phyloP scores from a whole-genome alignment of 1,140 invertebrate genomes.

The Chrysopa pallens region DNA sequence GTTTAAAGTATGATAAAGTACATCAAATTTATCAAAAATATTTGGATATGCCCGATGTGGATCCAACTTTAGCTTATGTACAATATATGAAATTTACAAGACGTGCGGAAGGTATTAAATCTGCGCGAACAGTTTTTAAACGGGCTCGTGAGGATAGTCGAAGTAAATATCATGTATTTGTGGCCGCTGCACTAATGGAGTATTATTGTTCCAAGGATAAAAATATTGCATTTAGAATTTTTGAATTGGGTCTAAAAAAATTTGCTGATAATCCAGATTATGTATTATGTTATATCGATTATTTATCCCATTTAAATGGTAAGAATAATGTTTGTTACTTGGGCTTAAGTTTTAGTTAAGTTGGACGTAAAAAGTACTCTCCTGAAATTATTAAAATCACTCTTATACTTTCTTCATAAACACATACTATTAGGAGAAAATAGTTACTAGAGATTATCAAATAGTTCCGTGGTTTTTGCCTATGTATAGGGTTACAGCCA shows the following conservation, averaged over 20 bases:
- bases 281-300: slow-evolving; percentile 90
- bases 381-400: too few species aligned
- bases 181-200: slow-evolving; percentile 95
- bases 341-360: too few species aligned
- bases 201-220: slow-evolving; percentile 99
- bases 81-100: slow-evolving; percentile 99
- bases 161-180: slow-evolving; percentile 83
- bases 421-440: too few species aligned
- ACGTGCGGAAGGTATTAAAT: slow-evolving; percentile 93
- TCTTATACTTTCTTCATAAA: too few species aligned
- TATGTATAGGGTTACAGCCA: too few species aligned
- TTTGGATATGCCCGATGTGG: slow-evolving; percentile 72
- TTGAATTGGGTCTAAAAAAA: slow-evolving; percentile 94
- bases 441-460: too few species aligned
- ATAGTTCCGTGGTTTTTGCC: too few species aligned
- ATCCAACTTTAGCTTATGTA: slow-evolving; percentile 91
- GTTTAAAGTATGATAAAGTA: slow-evolving; percentile 93
- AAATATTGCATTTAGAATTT: slow-evolving; percentile 94
- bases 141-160: slow-evolving; percentile 79
- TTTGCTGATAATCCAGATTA: slow-evolving; percentile 90
- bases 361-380: too few species aligned
- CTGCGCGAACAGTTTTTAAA: slow-evolving; percentile 88
- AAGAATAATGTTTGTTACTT: slow-evolving; percentile 11
- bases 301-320: slow-evolving; percentile 95
- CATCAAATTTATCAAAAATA: slow-evolving; percentile 92